Percentiles rank a stretch among this genome's conserved stretches.
Conservation (phyloP, 2,888 invertebrate species). For the Ceraclea dissimilis region DNA sequence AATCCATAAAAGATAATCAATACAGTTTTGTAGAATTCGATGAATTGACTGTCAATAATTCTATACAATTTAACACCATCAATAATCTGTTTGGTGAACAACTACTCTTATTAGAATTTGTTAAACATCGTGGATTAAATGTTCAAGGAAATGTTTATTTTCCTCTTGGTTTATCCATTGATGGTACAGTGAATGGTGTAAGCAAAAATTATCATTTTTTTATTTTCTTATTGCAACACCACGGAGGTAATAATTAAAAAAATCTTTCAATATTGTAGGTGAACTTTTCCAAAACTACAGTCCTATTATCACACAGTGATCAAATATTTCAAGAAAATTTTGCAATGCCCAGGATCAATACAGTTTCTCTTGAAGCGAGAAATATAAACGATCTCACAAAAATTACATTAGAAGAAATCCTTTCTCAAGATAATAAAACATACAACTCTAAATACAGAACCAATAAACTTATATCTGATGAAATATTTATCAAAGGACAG, state of each 20-base stretch:
- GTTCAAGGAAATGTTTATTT: conserved; percentile 31
- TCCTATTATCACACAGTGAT: conserved; percentile 31
- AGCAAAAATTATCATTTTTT: conserved; percentile 9
- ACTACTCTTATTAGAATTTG: conserved; percentile 26
- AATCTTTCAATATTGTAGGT: conserved; percentile 12
- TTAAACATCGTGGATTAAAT: conserved; percentile 28
- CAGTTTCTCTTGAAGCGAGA: conserved; percentile 28
- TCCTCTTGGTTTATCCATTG: conserved; percentile 28
- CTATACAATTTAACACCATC: conserved; percentile 27
- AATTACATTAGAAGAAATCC: conserved; percentile 17
- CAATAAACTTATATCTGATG: conserved; percentile 34
- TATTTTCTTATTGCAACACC: neutral
- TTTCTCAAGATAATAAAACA: conserved; percentile 23
- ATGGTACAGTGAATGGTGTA: conserved; percentile 31
- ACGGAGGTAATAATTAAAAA: neutral
- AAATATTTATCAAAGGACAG: conserved; percentile 38
- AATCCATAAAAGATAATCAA: conserved; percentile 27
- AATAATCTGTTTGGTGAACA: conserved; percentile 30
- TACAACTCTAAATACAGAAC: conserved; percentile 22
- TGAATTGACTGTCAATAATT: conserved; percentile 30
- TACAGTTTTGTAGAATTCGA: conserved; percentile 30
- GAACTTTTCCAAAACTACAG: conserved; percentile 25
- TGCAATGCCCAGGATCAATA: conserved; percentile 26
- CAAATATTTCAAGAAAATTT: conserved; percentile 35
- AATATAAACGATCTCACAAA: conserved; percentile 30